Base-by-base conservation (phyloP, 2,113 vertebrate genomes). In the Trogon surrucura region DNA sequence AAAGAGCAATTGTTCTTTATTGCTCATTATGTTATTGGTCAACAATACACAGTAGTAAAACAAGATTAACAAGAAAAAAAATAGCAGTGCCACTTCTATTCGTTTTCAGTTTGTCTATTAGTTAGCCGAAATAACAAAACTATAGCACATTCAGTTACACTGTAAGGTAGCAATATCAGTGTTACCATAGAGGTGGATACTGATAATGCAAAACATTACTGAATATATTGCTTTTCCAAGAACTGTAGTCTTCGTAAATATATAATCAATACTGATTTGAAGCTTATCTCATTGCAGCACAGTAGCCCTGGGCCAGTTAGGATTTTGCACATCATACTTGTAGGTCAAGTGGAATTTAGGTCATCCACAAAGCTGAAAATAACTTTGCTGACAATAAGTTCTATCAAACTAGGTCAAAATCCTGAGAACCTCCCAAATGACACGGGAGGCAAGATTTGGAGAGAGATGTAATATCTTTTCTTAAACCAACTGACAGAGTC, bases 321-420 rank as follows among this genome's bases (percentile, higher is more conserved):
- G 41, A 57, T 50, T 45, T 8, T 38, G 29, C 29, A 56, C 23
- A 26, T 25, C 50, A 60, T 70, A 57, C 18, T 44, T 92, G 56
- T 44, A 96, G 79, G 88, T 93, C 79, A 91, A 81, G 70, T 11
- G 34, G 74, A 91, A 94, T 89, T 85, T 67, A 91, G 79, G 45
- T 16, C 71, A 88, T 80, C 23, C 0, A 0, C 45, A 89, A 89
- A 85, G 36, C 85, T 88, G 62, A 80, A 97, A 96, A 89, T 93
- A 91, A 41, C 81, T 91, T 80, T 1, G 2, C 57, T 93, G 29
- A 89, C 48, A 71, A 53, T 2, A 90, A 82, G 79, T 72, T 23
- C 38, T 75, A 27, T 22, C 25, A 75, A 94, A 89, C 16, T 65
- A 53, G 85, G 81, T 72, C 1, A 0, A 85, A 77, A 75, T 57